Evolutionary conservation across 2,797 vertebrate species (phyloP).

Genomic region (Enteromius trimaculatus): DNA sequence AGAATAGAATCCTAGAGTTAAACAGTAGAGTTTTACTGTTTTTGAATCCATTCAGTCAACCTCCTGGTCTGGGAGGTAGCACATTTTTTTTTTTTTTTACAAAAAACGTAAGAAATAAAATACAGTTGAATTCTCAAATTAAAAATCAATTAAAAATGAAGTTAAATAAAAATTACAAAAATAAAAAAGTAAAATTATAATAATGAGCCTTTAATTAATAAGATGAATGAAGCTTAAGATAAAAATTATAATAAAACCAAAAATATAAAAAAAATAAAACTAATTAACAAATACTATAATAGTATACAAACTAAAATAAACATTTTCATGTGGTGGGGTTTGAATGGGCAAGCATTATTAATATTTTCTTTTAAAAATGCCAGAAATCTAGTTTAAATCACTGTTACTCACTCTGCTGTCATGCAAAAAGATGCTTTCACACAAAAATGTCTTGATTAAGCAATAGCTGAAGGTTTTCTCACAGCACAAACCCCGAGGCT

Average conservation of each 20-base stretch:
- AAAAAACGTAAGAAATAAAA: neutral
- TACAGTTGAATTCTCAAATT: neutral
- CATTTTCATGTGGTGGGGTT: neutral
- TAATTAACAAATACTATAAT: neutral
- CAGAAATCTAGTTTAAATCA: neutral
- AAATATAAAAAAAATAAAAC: neutral
- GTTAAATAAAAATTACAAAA: neutral
- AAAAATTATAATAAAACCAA: neutral
- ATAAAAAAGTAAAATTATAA: no score
- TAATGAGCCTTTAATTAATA: neutral
- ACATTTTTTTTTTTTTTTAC: no score
- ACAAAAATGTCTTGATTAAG: neutral
- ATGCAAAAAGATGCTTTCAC: neutral
- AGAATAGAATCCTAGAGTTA: no score
- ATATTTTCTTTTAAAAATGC: neutral
- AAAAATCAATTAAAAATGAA: neutral
- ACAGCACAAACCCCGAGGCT: slow-evolving; percentile 2
- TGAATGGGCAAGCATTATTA: neutral
- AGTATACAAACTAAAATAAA: neutral
- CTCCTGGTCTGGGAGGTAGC: no score
- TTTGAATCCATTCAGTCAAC: no score
- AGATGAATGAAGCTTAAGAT: neutral
- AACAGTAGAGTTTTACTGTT: no score
- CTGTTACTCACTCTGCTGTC: neutral
- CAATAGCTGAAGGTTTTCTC: slow-evolving; percentile 2